Conservation (phyloP, 2,888 invertebrate species). For the Pseudococcus longispinus region DNA sequence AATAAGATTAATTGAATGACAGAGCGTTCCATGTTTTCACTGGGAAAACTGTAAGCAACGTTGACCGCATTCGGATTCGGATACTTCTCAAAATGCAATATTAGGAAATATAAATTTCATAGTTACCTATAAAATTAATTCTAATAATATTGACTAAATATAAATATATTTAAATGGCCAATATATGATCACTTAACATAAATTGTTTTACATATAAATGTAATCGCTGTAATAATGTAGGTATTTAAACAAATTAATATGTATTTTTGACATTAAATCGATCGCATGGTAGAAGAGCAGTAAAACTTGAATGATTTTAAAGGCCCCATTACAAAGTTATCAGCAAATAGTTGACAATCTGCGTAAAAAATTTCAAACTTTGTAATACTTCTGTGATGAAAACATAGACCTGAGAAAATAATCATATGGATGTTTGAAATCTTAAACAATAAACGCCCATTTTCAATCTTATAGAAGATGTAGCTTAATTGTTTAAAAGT, state of each 20-base stretch:
- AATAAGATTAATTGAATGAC: neutral
- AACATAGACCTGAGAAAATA: neutral
- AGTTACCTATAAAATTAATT: conserved; percentile 41
- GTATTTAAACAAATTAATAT: neutral
- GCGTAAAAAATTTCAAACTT: neutral
- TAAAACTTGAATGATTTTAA: neutral
- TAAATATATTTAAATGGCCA: conserved; percentile 48
- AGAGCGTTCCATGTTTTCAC: neutral
- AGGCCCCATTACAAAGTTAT: neutral
- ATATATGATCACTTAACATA: conserved; percentile 42
- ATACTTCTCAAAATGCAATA: conserved; percentile 38
- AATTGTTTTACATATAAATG: conserved; percentile 18
- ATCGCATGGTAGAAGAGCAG: neutral
- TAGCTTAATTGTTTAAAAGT: neutral
- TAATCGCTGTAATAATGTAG: neutral
- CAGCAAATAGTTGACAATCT: too few species aligned
- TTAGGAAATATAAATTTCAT: conserved; percentile 27
- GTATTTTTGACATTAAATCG: conserved; percentile 3
- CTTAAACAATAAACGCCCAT: neutral
- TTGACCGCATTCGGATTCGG: too few species aligned
- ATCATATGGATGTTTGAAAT: neutral
- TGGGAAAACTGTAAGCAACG: neutral
- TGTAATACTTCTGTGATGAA: neutral
- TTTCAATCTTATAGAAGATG: neutral
- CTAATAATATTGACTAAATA: conserved; percentile 50